These are phyloP conservation scores for Pediacus dermestoides DNA, from an alignment of 2,888 invertebrate genomes.

Conservation along the genomic window DNA sequence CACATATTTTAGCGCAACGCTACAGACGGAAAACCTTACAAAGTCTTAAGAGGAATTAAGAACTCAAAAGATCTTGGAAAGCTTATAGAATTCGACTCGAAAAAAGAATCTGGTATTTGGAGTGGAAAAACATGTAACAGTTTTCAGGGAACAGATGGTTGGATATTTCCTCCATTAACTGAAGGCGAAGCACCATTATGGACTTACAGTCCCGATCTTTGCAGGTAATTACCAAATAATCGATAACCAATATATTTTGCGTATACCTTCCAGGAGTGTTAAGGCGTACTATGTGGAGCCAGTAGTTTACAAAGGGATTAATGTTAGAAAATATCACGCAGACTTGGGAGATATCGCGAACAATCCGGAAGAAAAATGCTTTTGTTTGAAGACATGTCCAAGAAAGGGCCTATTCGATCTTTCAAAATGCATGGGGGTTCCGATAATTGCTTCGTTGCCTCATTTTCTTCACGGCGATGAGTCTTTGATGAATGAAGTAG, in stretches of 20 bases:
- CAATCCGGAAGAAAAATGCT: slow-evolving; percentile 55
- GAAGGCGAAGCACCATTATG: slow-evolving; percentile 59
- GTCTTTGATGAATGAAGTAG: slow-evolving; percentile 48
- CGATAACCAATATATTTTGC: background rate
- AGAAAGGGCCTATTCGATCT: slow-evolving; percentile 70
- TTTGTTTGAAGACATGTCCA: slow-evolving; percentile 59
- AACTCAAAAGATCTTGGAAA: slow-evolving; percentile 71
- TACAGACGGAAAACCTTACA: slow-evolving; percentile 63
- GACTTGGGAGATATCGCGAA: slow-evolving; percentile 66
- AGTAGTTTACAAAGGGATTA: slow-evolving; percentile 61
- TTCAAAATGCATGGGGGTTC: slow-evolving; percentile 64
- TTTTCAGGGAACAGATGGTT: slow-evolving; percentile 80
- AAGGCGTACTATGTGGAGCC: slow-evolving; percentile 59
- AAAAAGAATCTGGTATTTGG: slow-evolving; percentile 62
- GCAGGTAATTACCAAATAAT: slow-evolving; percentile 53
- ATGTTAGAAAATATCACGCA: slow-evolving; percentile 63
- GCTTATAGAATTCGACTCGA: slow-evolving; percentile 66
- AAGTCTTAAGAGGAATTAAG: slow-evolving; percentile 71
- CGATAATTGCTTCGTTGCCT: slow-evolving; percentile 72
- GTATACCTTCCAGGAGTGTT: slow-evolving; percentile 53
- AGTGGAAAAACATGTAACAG: slow-evolving; percentile 66
- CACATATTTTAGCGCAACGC: slow-evolving; percentile 63
- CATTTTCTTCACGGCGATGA: slow-evolving; percentile 68
- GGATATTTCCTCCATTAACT: slow-evolving; percentile 76
- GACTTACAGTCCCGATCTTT: slow-evolving; percentile 72